Evolutionary conservation across 1,140 invertebrate species (phyloP).

Genomic region (Apis mellifera): DNA sequence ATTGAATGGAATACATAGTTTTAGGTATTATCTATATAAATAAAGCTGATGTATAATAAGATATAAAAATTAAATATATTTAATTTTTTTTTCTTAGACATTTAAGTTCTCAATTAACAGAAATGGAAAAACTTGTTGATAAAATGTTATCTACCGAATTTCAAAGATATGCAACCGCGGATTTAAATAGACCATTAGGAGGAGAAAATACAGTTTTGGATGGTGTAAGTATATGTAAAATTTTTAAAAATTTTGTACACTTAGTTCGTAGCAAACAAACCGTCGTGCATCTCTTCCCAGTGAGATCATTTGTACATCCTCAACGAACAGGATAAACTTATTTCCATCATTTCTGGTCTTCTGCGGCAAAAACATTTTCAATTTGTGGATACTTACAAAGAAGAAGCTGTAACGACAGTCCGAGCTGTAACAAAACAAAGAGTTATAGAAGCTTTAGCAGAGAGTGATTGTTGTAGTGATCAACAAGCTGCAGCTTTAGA

Average conservation of each 20-base stretch:
- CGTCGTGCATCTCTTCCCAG: slow-evolving; percentile 59
- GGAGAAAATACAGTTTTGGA: slow-evolving; percentile 86
- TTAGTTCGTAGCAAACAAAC: slow-evolving; percentile 57
- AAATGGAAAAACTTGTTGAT: slow-evolving; percentile 97
- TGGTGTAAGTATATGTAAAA: slow-evolving; percentile 72
- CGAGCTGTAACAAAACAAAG: slow-evolving; percentile 94
- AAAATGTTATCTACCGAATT: slow-evolving; percentile 99
- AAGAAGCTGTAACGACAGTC: slow-evolving; percentile 94
- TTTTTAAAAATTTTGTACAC: slow-evolving; percentile 22
- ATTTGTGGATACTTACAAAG: slow-evolving; percentile 94
- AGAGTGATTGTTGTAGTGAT: slow-evolving; percentile 83
- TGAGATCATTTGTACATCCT: slow-evolving; percentile 64
- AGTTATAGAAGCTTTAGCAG: slow-evolving; percentile 89
- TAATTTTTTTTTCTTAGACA: slow-evolving; percentile 84
- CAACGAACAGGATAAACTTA: slow-evolving; percentile 88
- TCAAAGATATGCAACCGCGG: slow-evolving; percentile 93
- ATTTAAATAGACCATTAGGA: slow-evolving; percentile 93
- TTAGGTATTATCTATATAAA: slow-evolving; percentile 83
- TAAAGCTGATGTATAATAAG: not conserved
- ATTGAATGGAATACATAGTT: slow-evolving; percentile 94
- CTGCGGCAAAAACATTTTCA: slow-evolving; percentile 92
- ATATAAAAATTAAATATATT: slow-evolving; percentile 9
- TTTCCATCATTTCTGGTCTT: slow-evolving; percentile 94
- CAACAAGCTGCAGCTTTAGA: slow-evolving; percentile 79
- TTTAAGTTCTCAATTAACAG: slow-evolving; percentile 96